These are phyloP conservation scores for Hirtodrosophila cameraria DNA, from an alignment of 2,888 invertebrate species.

Conservation along the genomic window DNA sequence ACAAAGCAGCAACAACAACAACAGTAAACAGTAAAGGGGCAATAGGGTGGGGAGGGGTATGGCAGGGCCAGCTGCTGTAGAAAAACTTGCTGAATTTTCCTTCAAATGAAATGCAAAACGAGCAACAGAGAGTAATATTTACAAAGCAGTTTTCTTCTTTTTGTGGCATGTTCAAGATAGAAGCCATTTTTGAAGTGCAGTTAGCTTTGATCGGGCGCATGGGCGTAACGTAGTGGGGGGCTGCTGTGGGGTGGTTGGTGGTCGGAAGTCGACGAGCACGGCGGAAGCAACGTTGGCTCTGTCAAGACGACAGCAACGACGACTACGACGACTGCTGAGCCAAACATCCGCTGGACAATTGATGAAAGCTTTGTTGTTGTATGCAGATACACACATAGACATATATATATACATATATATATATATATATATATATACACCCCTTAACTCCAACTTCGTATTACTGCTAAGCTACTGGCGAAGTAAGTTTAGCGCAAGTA, in stretches of 20 bases:
- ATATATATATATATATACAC: slow-evolving; percentile 16
- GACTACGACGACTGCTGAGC: slow-evolving; percentile 48
- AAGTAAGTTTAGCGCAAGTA: slow-evolving; percentile 54
- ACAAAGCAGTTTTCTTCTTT: slow-evolving; percentile 58
- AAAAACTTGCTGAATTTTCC: slow-evolving; percentile 62
- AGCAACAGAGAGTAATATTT: slow-evolving; percentile 58
- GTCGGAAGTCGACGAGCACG: slow-evolving; percentile 60
- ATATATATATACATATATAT: slow-evolving; percentile 4
- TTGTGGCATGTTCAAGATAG: slow-evolving; percentile 52
- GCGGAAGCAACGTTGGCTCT: slow-evolving; percentile 51
- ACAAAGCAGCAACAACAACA: slow-evolving; percentile 43
- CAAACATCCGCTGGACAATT: slow-evolving; percentile 78
- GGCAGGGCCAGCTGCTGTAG: slow-evolving; percentile 1
- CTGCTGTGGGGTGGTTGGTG: too few relatives aligned
- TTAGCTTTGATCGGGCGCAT: slow-evolving; percentile 67
- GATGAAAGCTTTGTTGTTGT: slow-evolving; percentile 69
- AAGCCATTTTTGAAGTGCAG: slow-evolving; percentile 74
- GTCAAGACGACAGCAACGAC: slow-evolving; percentile 16
- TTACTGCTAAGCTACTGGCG: slow-evolving; percentile 17
- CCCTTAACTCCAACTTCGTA: background rate
- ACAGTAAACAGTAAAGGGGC: slow-evolving; percentile 6
- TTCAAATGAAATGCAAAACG: slow-evolving; percentile 73
- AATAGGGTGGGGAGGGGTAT: background rate
- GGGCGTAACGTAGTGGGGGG: slow-evolving; percentile 28
- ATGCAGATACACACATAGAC: slow-evolving; percentile 42